These are phyloP conservation scores for Metopolophium dirhodum DNA, from an alignment of 1,140 invertebrate species.

Conservation along the genomic window DNA sequence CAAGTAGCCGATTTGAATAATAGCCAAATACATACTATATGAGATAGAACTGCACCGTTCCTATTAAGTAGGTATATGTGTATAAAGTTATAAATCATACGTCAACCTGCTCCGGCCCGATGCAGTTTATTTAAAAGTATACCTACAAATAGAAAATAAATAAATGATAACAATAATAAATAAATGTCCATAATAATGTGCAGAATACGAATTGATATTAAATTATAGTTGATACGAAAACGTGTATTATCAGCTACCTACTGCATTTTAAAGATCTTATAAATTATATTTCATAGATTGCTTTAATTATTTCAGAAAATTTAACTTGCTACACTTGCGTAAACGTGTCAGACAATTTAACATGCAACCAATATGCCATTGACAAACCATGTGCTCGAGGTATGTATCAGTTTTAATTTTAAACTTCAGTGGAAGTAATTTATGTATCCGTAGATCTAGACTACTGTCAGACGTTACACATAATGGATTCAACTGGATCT, in stretches of 20 bases:
- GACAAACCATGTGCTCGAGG: slow-evolving; percentile 70
- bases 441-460: slow-evolving; percentile 64
- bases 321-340: slow-evolving; percentile 74
- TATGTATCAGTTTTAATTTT: slow-evolving; percentile 57
- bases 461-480: slow-evolving; percentile 72
- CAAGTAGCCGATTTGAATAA: slow-evolving; percentile 5
- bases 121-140: background rate
- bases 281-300: background rate
- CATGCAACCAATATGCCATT: slow-evolving; percentile 73
- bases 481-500: slow-evolving; percentile 70
- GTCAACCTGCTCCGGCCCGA: background rate
- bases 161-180: background rate
- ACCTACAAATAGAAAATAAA: background rate
- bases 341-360: slow-evolving; percentile 73
- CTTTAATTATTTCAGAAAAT: slow-evolving; percentile 61
- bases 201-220: background rate
- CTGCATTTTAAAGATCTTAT: background rate
- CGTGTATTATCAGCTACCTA: background rate
- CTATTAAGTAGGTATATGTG: background rate
- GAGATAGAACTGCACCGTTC: background rate
- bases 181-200: background rate
- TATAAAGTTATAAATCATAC: background rate
- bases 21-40: background rate
- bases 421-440: background rate
- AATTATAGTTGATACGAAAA: background rate